Conservation (phyloP, 2,113 vertebrate genomes). For the Haplochromis burtoni region DNA sequence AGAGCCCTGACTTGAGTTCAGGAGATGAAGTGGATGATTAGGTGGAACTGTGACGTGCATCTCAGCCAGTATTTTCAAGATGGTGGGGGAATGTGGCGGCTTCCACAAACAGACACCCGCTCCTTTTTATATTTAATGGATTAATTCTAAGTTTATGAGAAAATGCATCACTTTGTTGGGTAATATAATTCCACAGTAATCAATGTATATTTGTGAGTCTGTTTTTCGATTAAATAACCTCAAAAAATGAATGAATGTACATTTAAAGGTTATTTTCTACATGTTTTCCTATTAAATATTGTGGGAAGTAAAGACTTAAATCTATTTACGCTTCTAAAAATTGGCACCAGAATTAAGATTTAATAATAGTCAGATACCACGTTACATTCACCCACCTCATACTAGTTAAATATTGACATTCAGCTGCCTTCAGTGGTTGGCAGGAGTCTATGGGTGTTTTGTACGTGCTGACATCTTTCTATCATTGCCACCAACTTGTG, state of each 20-base stretch:
- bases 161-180: background rate
- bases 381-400: background rate
- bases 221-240: rapidly evolving
- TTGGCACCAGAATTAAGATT: background rate
- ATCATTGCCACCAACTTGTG: background rate
- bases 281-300: rapidly evolving
- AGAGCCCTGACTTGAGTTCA: background rate
- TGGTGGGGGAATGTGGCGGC: rapidly evolving
- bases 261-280: background rate
- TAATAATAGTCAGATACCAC: background rate
- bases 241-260: background rate
- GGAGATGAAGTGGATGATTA: background rate
- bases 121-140: background rate
- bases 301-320: background rate
- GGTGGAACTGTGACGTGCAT: background rate
- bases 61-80: background rate
- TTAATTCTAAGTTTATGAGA: background rate
- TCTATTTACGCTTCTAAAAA: background rate
- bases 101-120: background rate
- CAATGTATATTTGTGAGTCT: background rate
- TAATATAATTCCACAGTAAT: background rate
- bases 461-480: rapidly evolving
- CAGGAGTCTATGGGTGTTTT: rapidly evolving
- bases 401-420: background rate
- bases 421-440: background rate